Conservation (phyloP, 1,140 invertebrate species). For the Drosophila repletoides region DNA sequence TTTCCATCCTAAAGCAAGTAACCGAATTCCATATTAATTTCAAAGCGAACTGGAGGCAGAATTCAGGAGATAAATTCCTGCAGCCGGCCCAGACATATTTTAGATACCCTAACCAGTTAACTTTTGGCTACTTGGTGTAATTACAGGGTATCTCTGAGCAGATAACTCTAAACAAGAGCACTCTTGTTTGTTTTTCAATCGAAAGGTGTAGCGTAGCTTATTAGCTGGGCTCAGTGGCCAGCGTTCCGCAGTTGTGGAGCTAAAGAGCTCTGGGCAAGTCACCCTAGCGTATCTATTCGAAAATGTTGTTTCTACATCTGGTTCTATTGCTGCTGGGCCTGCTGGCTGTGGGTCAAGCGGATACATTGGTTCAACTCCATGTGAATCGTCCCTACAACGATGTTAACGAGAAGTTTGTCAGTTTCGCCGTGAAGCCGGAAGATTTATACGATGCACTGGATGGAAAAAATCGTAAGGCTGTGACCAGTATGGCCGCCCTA, state of each 20-base stretch:
- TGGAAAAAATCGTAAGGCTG: constrained; percentile 59
- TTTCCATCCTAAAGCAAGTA: neutral
- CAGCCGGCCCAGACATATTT: no score
- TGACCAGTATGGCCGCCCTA: constrained; percentile 66
- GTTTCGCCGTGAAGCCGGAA: constrained; percentile 71
- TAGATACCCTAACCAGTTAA: no score
- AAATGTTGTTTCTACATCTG: constrained; percentile 35
- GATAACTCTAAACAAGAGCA: neutral
- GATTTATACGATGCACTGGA: constrained; percentile 73
- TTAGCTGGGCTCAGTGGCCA: constrained; percentile 28
- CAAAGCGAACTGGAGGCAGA: neutral
- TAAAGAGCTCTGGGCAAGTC: constrained; percentile 37
- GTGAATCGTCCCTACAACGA: constrained; percentile 79
- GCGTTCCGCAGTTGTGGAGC: constrained; percentile 51
- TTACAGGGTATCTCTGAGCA: no score
- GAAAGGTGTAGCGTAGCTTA: constrained; percentile 60
- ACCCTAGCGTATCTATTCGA: constrained; percentile 1
- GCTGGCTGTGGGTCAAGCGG: constrained; percentile 36
- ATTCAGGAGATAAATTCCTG: no score
- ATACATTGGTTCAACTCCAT: constrained; percentile 70
- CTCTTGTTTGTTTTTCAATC: no score
- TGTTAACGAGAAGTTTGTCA: constrained; percentile 78
- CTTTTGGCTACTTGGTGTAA: no score
- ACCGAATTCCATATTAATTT: no score
- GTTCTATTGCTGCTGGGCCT: constrained; percentile 27